These are phyloP conservation scores for Watsonalla binaria DNA, from an alignment of 2,888 invertebrate genomes.

Conservation along the genomic window DNA sequence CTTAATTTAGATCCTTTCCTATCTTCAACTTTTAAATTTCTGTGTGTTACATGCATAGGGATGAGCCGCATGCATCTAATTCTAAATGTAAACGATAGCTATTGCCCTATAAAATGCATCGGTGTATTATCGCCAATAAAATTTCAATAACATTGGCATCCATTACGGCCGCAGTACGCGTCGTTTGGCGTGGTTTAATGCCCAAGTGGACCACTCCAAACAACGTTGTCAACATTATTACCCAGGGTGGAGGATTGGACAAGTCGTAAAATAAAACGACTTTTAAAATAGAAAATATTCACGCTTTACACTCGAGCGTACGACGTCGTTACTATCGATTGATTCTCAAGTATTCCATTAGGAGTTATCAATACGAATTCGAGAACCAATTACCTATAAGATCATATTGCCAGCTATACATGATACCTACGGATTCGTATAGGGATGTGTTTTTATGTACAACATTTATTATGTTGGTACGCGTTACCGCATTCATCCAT, in stretches of 20 bases:
- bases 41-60: neutral
- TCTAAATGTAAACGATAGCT: neutral
- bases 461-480: too few species aligned
- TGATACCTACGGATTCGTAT: too few species aligned
- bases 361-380: neutral
- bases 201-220: slow-evolving; percentile 20
- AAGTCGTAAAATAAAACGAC: slow-evolving; percentile 37
- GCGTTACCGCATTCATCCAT: too few species aligned
- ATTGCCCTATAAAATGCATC: neutral
- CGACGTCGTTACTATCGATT: slow-evolving; percentile 11
- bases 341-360: neutral
- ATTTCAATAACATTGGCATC: slow-evolving; percentile 15
- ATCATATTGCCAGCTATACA: too few species aligned
- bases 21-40: too few species aligned
- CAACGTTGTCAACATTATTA: slow-evolving; percentile 40
- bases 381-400: neutral
- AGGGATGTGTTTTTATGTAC: too few species aligned
- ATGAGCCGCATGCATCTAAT: neutral
- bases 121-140: slow-evolving; percentile 9
- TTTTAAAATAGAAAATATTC: slow-evolving; percentile 37
- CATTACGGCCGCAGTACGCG: slow-evolving; percentile 10
- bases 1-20: too few species aligned
- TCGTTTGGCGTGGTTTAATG: slow-evolving; percentile 24
- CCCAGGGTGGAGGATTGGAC: slow-evolving; percentile 27
- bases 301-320: slow-evolving; percentile 21